Base-by-base conservation (phyloP, 2,797 vertebrate genomes). In the Falco naumanni region DNA sequence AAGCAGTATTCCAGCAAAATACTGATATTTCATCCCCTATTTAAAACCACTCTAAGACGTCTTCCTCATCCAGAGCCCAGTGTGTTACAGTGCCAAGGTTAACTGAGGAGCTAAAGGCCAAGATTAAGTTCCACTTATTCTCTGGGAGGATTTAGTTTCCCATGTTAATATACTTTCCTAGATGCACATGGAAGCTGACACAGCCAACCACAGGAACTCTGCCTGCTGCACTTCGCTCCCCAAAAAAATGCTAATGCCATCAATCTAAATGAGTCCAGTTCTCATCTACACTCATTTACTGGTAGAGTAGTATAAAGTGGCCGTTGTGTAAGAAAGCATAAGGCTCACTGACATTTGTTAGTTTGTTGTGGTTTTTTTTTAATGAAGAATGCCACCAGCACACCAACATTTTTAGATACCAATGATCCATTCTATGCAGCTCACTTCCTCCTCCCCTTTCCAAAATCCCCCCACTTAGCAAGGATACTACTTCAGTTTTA, bases 101-200 rank as follows among this genome's bases (percentile, higher is more conserved):
- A 94, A 95, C 5, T 74, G 77, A 82, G 28, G 65, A 76, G 29
- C 37, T 90, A 60, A 96, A 95, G 68, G 54, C 47, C 83, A 96
- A 78, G 74, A 95, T 94, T 88, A 95, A 78, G 65, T 95, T 96
- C 75, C 68, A 87, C 31, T 29, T 92, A 33, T 80, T 95, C 91
- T 88, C 75, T 90, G 80, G n/a, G 48, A 95, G 93, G 90, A 94
- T 95, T 90, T 80, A 82, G 57, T 96, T 97, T 96, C 96, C n/a
- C 3, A 41, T 82, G 54, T 74, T 74, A 81, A 88, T 56, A 82
- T 28, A 69, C 56, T 91, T 86, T 82, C 64, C 56, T 41, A 84
- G 70, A 95, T 74, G 50, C 8, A 69, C n/a, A 87, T 7, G 33
- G 93, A 90, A 91, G 77, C 56, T 95, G 83, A 95, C 83, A 84